A percentile compares a stretch with the other conserved stretches of the same genome.
Evolutionary conservation across 2,797 vertebrate species (phyloP).

Genomic region (Acipenser transmontanus): DNA sequence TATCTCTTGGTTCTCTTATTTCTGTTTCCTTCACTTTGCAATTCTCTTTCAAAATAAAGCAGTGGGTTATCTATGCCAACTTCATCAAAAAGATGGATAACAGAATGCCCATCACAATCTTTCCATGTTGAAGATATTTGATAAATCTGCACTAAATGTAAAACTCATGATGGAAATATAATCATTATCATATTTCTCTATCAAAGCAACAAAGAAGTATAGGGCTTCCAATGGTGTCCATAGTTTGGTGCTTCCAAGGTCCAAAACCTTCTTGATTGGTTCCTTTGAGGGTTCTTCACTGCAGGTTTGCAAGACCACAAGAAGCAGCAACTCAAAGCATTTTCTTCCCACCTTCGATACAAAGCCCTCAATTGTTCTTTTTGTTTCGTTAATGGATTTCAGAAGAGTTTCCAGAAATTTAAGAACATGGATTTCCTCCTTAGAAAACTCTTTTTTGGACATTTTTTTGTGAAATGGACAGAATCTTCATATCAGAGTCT

Average conservation of each 20-base stretch:
- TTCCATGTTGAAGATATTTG: not conserved
- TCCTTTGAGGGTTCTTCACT: not conserved
- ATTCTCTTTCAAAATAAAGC: constrained; percentile 3
- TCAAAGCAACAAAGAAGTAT: not conserved
- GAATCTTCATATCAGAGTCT: not conserved
- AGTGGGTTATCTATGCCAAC: not conserved
- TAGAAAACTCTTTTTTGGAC: not conserved
- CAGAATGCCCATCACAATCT: not conserved
- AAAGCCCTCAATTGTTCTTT: not conserved
- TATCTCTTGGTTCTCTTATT: constrained; percentile 23
- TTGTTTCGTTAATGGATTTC: not conserved
- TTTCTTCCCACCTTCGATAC: not conserved
- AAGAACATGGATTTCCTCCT: not conserved
- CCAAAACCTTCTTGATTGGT: not conserved
- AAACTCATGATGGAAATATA: not conserved
- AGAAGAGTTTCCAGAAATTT: not conserved
- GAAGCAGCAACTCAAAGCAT: not conserved
- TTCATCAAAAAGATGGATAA: constrained; percentile 4
- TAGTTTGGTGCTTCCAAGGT: not conserved
- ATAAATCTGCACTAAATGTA: not conserved
- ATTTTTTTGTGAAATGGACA: not conserved
- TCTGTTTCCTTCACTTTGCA: constrained; percentile 17
- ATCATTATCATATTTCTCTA: not conserved
- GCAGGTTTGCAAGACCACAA: not conserved
- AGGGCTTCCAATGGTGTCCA: not conserved